phyloP scores from a whole-genome alignment of 2,797 vertebrate species.

The Rhodeus uyekii region DNA sequence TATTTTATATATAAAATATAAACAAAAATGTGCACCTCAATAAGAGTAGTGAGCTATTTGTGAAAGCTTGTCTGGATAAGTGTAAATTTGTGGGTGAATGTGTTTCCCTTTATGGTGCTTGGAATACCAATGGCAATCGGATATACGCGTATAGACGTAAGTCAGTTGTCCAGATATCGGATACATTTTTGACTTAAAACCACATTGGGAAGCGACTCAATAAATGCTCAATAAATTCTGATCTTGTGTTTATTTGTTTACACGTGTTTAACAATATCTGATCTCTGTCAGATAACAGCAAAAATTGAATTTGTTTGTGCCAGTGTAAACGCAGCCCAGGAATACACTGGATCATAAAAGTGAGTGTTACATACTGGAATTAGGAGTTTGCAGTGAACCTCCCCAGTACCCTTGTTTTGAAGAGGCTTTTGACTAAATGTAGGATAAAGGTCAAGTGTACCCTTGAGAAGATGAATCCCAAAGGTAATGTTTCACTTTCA shows the following conservation, averaged over 20 bases:
- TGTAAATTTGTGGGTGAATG: not conserved
- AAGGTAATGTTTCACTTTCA: not conserved
- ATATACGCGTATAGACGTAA: not conserved
- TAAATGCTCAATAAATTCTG: not conserved
- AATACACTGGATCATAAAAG: not conserved
- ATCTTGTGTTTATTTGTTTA: not conserved
- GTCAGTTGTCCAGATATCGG: not conserved
- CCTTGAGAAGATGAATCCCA: not conserved
- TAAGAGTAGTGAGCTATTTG: not conserved
- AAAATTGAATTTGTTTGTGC: not conserved
- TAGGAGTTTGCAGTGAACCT: not conserved
- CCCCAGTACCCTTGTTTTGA: not conserved
- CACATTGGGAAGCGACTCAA: not conserved
- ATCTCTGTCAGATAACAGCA: not conserved
- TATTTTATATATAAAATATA: not conserved
- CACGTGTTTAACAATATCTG: not conserved
- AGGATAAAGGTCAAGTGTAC: constrained; percentile 8
- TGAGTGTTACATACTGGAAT: not conserved
- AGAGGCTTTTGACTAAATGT: not conserved
- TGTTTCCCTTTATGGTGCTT: not conserved
- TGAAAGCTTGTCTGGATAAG: too few species aligned
- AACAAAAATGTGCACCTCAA: not conserved
- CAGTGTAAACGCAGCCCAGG: not conserved
- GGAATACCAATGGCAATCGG: not conserved
- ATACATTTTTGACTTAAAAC: not conserved